Evolutionary conservation across 2,113 vertebrate species (phyloP).

Genomic region (Motacilla alba): DNA sequence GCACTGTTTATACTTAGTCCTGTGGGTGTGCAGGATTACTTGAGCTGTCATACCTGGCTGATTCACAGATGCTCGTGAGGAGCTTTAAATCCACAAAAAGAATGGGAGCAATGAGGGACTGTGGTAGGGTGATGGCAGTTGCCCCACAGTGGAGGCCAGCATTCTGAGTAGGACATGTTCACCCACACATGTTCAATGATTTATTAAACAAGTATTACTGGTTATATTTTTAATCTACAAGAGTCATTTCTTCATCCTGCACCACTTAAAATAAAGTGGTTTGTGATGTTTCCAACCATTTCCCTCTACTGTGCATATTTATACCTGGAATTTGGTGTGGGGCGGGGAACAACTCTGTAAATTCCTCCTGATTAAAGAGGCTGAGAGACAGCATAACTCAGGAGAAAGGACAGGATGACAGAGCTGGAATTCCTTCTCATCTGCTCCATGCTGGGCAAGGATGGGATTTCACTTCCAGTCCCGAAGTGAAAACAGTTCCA

Average conservation of each 20-base stretch:
- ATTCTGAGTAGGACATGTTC: background rate
- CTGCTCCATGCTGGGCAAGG: background rate
- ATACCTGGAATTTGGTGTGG: background rate
- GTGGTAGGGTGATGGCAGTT: background rate
- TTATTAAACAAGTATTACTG: background rate
- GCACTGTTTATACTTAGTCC: background rate
- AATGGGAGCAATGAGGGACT: background rate
- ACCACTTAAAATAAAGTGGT: background rate
- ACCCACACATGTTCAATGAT: accelerated
- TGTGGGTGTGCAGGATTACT: background rate
- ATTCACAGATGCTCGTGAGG: background rate
- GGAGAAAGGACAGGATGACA: background rate
- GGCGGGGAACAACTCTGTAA: background rate
- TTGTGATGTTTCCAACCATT: background rate
- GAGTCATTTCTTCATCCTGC: background rate
- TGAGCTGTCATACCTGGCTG: background rate
- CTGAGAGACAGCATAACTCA: background rate
- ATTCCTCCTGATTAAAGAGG: background rate
- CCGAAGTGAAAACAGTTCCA: background rate
- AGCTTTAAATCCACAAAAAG: background rate
- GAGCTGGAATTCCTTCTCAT: background rate
- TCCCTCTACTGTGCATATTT: background rate
- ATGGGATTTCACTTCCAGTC: background rate
- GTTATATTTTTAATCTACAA: background rate
- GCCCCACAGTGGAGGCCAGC: background rate